Conservation (phyloP, 2,113 vertebrate species). For the Willisornis vidua region DNA sequence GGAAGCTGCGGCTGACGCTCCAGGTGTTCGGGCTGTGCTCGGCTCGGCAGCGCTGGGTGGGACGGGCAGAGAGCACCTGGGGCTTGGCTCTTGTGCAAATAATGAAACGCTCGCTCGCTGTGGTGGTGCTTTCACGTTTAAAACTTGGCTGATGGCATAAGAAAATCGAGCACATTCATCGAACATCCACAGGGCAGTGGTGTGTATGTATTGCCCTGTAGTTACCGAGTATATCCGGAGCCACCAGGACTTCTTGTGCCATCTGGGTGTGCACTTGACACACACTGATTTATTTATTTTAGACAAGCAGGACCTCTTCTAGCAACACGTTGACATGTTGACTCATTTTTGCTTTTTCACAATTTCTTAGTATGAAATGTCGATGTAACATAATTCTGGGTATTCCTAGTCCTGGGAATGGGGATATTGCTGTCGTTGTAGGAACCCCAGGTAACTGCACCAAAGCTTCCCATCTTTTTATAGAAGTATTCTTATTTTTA, state of each 20-base stretch:
- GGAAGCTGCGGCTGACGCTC: no score
- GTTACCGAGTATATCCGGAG: background rate
- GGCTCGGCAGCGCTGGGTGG: background rate
- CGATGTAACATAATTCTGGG: fast-evolving
- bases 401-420: background rate
- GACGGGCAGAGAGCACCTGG: background rate
- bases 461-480: background rate
- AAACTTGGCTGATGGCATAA: background rate
- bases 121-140: background rate
- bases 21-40: no score
- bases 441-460: background rate
- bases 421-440: fast-evolving
- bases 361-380: background rate
- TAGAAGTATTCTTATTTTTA: background rate
- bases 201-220: fast-evolving
- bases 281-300: background rate
- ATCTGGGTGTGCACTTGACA: background rate
- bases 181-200: fast-evolving
- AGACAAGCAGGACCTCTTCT: background rate
- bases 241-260: background rate
- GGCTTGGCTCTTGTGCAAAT: background rate
- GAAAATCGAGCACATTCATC: fast-evolving
- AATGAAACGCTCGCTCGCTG: background rate
- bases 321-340: background rate
- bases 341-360: background rate